These are phyloP conservation scores for Hydropotes inermis DNA, from an alignment of 2,113 vertebrate genomes.

Conservation along the genomic window DNA sequence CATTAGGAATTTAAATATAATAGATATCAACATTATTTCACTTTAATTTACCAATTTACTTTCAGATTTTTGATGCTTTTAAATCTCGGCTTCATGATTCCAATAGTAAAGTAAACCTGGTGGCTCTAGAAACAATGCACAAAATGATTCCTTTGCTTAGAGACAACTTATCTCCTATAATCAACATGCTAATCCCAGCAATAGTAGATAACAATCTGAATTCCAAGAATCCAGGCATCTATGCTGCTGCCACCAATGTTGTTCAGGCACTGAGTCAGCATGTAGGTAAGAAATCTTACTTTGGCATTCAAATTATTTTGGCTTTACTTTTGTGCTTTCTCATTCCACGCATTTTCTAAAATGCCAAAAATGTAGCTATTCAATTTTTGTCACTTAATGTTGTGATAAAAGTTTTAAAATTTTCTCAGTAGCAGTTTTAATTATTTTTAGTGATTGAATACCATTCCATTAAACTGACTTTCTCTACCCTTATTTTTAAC, in stretches of 20 bases:
- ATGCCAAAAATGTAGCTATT: slow-evolving; percentile 15
- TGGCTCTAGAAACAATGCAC: slow-evolving; percentile 90
- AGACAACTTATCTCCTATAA: slow-evolving; percentile 88
- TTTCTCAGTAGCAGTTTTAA: not conserved
- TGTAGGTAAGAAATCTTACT: slow-evolving; percentile 81
- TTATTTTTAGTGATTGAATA: slow-evolving; percentile 22
- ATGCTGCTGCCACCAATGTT: slow-evolving; percentile 88
- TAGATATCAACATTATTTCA: slow-evolving; percentile 21
- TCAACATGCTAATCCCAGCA: slow-evolving; percentile 92
- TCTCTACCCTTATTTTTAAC: not conserved
- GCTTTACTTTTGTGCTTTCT: slow-evolving; percentile 27
- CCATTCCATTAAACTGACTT: not conserved
- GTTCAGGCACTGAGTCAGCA: slow-evolving; percentile 87
- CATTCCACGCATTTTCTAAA: not conserved
- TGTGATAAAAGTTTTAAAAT: not conserved
- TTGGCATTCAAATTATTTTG: not conserved
- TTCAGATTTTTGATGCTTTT: slow-evolving; percentile 93
- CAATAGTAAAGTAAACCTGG: slow-evolving; percentile 94
- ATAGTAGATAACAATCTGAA: slow-evolving; percentile 97
- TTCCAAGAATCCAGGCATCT: slow-evolving; percentile 93
- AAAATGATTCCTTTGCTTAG: slow-evolving; percentile 88
- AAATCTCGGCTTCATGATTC: slow-evolving; percentile 92
- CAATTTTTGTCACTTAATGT: slow-evolving; percentile 30
- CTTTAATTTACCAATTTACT: slow-evolving; percentile 54
- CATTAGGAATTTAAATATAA: not conserved